Base-by-base conservation (phyloP, 2,113 vertebrate species). In the Rhineura floridana region DNA sequence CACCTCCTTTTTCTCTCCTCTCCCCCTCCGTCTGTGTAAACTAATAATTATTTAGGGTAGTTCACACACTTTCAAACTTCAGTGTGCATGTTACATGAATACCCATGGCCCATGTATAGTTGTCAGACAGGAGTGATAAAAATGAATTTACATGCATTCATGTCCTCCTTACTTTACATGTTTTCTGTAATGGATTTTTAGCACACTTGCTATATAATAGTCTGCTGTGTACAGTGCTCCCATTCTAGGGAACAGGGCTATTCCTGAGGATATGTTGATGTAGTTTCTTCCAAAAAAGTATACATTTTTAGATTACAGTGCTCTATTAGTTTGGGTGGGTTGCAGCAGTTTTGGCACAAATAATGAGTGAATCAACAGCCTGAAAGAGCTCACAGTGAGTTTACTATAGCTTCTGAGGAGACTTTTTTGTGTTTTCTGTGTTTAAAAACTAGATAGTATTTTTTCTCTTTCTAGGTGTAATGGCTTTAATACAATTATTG, bases 401-500 rank as follows among this genome's bases (percentile, higher is more conserved):
- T 70, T 55, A 36, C 6, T 30, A 23, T 44, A 15, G 36, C 28
- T 15, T 72, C 17, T 81, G 30, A 21, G 15, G 28, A 81, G 19
- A 73, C 81, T 73, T 75, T 69, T 80, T 50, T 52, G 1, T 65
- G 8, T 46, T 42, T 83, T 69, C 59, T 82, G 23, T 25, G 30
- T 85, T 82, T 83, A 67, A 39, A 78, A 80, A 48, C 72, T 44
- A 62, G 12, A 69, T 87, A 39, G 28, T 87, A 0, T 1, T 86
- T 88, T 9, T 79, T 89, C 4, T 92, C 30, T 93, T 91, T 83
- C 23, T 94, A 97, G 99, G 99, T 92, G 98, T 99, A 82, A 95
- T 95, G 15, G 95, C 96, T 90, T 95, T 99, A 67, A 95, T 98
- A 89, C 95, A 88, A 67, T 96, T 98, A 78, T 92, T 99, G 96